phyloP scores from a whole-genome alignment of 2,797 vertebrate genomes.

The Tiaroga cobitis region DNA sequence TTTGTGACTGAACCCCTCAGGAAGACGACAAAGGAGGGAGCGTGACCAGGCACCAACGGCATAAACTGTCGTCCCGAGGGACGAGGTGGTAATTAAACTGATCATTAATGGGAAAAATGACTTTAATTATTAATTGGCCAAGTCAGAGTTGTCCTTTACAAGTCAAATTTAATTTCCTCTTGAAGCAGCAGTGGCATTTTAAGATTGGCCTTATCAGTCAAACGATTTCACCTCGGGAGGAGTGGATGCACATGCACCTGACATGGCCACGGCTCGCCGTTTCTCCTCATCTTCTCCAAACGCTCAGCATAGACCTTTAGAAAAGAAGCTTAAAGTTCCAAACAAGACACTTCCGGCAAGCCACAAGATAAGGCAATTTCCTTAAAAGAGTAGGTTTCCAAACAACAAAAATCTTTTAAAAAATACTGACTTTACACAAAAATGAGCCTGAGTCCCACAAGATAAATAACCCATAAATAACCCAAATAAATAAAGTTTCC shows the following conservation, averaged over 20 bases:
- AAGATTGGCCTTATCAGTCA: constrained; percentile 71
- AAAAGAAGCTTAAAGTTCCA: constrained; percentile 75
- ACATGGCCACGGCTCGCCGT: constrained; percentile 55
- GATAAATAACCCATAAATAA: constrained; percentile 54
- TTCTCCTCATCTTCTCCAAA: constrained; percentile 58
- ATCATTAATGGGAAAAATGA: constrained; percentile 88
- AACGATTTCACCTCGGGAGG: constrained; percentile 65
- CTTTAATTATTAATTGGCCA: constrained; percentile 93
- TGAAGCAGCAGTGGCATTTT: constrained; percentile 78
- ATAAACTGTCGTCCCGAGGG: constrained; percentile 85
- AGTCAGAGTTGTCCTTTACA: constrained; percentile 92
- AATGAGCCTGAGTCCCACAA: constrained; percentile 55
- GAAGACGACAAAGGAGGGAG: constrained; percentile 72
- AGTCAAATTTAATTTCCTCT: constrained; percentile 87
- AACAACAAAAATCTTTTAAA: constrained; percentile 68
- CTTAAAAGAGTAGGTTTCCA: constrained; percentile 63
- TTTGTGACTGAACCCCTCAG: constrained; percentile 74
- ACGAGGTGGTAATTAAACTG: constrained; percentile 89
- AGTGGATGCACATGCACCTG: constrained; percentile 68
- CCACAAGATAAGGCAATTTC: constrained; percentile 67
- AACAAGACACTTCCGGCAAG: constrained; percentile 69
- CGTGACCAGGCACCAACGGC: constrained; percentile 79
- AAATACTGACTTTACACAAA: constrained; percentile 71
- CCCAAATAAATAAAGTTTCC: constrained; percentile 57
- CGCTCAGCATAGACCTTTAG: constrained; percentile 70